phyloP scores from a whole-genome alignment of 2,888 invertebrate species.

The Hetaerina titia region DNA sequence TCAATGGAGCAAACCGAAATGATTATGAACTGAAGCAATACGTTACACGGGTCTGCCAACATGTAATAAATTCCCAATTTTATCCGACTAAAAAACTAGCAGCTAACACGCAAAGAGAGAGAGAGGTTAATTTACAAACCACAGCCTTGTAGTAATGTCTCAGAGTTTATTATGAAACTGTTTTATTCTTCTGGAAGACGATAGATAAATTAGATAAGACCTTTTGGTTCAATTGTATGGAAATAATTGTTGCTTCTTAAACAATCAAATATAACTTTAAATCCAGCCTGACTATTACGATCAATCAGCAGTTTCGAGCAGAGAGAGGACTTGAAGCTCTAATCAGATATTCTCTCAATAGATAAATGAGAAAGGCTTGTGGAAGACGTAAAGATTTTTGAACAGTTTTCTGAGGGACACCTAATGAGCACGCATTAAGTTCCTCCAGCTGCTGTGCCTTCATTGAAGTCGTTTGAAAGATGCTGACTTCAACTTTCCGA shows the following conservation, averaged over 20 bases:
- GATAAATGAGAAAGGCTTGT: neutral
- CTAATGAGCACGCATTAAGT: neutral
- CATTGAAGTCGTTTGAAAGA: neutral
- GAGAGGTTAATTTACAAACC: neutral
- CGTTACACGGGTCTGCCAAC: too few species aligned
- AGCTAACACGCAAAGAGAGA: too few species aligned
- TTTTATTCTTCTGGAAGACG: slow-evolving; percentile 27
- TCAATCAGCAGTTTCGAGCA: too few species aligned
- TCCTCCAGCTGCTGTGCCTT: neutral
- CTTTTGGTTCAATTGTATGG: neutral
- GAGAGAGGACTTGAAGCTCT: neutral
- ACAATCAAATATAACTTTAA: too few species aligned
- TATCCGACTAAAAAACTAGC: too few species aligned
- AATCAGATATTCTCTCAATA: neutral
- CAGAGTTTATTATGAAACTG: neutral
- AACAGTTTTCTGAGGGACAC: neutral
- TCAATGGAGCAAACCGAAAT: neutral
- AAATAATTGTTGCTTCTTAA: neutral
- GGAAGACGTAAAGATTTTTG: slow-evolving; percentile 9
- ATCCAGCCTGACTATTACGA: too few species aligned
- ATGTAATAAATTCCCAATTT: too few species aligned
- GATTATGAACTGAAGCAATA: too few species aligned
- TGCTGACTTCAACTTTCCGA: neutral
- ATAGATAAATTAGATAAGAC: neutral
- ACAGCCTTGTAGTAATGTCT: neutral